phyloP scores from a whole-genome alignment of 2,888 invertebrate species.

The Anodontia alba region DNA sequence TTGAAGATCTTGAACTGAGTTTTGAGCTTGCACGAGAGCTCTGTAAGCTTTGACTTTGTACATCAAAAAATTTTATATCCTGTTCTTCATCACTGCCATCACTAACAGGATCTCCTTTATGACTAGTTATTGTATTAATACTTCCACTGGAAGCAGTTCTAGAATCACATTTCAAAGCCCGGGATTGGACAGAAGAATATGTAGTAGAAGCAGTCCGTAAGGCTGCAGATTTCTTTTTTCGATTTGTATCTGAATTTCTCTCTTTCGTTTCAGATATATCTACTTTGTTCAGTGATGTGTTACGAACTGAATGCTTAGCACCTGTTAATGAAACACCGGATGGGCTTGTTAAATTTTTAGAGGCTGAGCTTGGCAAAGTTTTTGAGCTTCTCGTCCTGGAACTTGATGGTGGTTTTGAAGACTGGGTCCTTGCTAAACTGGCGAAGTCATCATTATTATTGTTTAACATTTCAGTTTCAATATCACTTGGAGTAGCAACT shows the following conservation, averaged over 20 bases:
- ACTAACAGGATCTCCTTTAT: slow-evolving; percentile 24
- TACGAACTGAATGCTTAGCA: background rate
- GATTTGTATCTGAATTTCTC: background rate
- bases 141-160: background rate
- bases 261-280: background rate
- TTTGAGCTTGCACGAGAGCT: slow-evolving; percentile 33
- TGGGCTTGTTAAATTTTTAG: background rate
- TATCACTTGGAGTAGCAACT: background rate
- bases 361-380: background rate
- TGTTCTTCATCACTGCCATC: slow-evolving; percentile 30
- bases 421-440: background rate
- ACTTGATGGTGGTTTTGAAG: background rate
- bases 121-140: slow-evolving; percentile 3
- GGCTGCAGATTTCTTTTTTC: background rate
- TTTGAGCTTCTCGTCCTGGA: background rate
- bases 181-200: background rate
- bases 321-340: background rate
- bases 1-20: background rate
- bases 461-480: background rate
- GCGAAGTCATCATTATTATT: background rate
- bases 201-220: background rate
- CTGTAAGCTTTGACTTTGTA: slow-evolving; percentile 53
- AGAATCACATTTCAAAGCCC: background rate
- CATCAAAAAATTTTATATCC: slow-evolving; percentile 54
- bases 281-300: background rate